Evolutionary conservation across 1,140 invertebrate species (phyloP), one percentile per base, ranked within the genome.

Genomic region (Elysia chlorotica): DNA sequence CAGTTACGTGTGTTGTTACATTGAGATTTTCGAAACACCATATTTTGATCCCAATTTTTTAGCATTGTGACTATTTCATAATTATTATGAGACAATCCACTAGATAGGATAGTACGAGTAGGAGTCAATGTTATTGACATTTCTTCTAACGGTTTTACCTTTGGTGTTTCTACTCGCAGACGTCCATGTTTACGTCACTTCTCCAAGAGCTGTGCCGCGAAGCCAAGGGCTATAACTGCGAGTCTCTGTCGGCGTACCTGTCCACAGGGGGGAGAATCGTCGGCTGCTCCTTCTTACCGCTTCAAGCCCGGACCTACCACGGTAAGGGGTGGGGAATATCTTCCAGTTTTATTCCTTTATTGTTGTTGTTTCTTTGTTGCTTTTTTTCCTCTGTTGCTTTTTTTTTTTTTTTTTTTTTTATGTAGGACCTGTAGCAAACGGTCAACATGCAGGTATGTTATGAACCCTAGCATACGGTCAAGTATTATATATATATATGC

Each of bases 271-370:
- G 69, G 5, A 57, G 70, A 63, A 70, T 78, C 25, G 31, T 74
- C 14, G 41, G 66, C 23, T 80, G 78, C 62, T 75, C 73, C 48
- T 78, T 80, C 61, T 66, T 80, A 14, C 78, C 78, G 17, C 37
- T 78, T 28, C 61, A 75, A 53, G 66, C 69, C n/a, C 70, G 76
- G n/a, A 73, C 71, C 23, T 76, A 74, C 53, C 71, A 73, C 69
- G 78, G 78, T 80, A 73, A 62, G 57, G 67, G 21, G 48, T n/a
- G n/a, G n/a, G n/a, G n/a, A n/a, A n/a, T n/a, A n/a, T n/a, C n/a
- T n/a, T n/a, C n/a, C n/a, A n/a, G n/a, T n/a, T n/a, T n/a, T n/a
- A n/a, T n/a, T n/a, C n/a, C n/a, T n/a, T n/a, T n/a, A n/a, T n/a
- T n/a, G n/a, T n/a, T n/a, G n/a, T n/a, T n/a, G n/a, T n/a, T n/a